Evolutionary conservation across 2,797 vertebrate species (phyloP).

Genomic region (Odontamblyopus rebecca): DNA sequence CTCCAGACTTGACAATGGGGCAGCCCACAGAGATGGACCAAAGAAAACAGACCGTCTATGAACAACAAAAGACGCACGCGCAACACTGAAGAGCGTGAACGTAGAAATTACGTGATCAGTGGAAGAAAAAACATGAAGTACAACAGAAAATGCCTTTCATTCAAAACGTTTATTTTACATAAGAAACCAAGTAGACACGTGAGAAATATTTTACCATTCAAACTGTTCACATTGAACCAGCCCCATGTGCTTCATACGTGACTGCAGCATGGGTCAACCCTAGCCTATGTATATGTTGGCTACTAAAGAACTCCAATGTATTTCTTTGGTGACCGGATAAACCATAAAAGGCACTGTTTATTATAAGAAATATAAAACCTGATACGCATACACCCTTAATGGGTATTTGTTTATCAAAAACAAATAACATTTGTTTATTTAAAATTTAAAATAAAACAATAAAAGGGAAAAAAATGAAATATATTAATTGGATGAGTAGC

Average conservation of each 20-base stretch:
- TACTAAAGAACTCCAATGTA: neutral
- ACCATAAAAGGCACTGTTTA: constrained; percentile 1
- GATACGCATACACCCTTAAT: neutral
- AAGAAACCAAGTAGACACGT: neutral
- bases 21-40: constrained; percentile 75
- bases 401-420: constrained; percentile 24
- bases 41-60: constrained; percentile 13
- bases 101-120: too few relatives aligned
- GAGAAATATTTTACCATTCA: neutral
- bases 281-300: neutral
- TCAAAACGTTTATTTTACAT: neutral
- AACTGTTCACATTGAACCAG: neutral
- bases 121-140: constrained; percentile 3
- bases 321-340: neutral
- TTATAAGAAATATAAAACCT: neutral
- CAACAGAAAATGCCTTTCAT: neutral
- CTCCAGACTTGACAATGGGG: constrained; percentile 76
- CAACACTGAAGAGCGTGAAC: neutral
- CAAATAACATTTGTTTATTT: constrained; percentile 15
- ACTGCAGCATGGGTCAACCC: neutral
- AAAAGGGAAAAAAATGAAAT: constrained; percentile 10
- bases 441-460: neutral
- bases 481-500: constrained; percentile 39
- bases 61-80: constrained; percentile 67
- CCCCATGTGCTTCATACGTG: neutral